Evolutionary conservation across 1,140 invertebrate genomes (phyloP), one percentile per base, ranked within the genome.

Genomic region (Arion vulgaris): DNA sequence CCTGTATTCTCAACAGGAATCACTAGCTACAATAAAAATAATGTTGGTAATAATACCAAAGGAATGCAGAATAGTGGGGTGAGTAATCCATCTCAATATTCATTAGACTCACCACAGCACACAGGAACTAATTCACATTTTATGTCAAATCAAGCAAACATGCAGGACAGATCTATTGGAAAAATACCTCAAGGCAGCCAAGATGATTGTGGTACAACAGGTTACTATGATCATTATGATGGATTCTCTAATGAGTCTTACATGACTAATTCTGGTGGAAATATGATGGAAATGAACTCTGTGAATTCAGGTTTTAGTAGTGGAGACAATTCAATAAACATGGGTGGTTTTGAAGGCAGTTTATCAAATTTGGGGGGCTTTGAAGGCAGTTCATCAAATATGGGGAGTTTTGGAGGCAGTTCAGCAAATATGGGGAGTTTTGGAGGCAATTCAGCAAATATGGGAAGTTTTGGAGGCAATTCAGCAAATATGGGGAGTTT

Each of bases 191-290:
- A 41, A 5, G 23, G 17, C 23, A 72, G 38, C 41, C 71, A 19
- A 72, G 39, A 45, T 72, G 71, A 72, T 41, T n/a, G n/a, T n/a
- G 32, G 68, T 71, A 28, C 4, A 34, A 36, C 1, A 11, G 39
- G n/a, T 76, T 76, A 76, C 41, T 76, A 76, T 76, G n/a, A n/a
- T n/a, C n/a, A n/a, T n/a, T n/a, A n/a, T n/a, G n/a, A n/a, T n/a
- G 49, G 49, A 23, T 51, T 53, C 41, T n/a, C 74, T 53, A n/a
- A 76, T 76, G 74, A 76, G 32, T 53, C 74, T 28, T 76, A 53
- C 45, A 53, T 72, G 71, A 72, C 71, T 28, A 41, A 39, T 72
- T 72, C 38, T 39, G 38, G 5, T 23, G n/a, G 36, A 39, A 72
- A 26, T n/a, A 41, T 41, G 38, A 36, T 39, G 32, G 36, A 1